Percentiles rank a stretch among this genome's conserved stretches.
phyloP scores from a whole-genome alignment of 2,797 vertebrate species.

The Morelia viridis region DNA sequence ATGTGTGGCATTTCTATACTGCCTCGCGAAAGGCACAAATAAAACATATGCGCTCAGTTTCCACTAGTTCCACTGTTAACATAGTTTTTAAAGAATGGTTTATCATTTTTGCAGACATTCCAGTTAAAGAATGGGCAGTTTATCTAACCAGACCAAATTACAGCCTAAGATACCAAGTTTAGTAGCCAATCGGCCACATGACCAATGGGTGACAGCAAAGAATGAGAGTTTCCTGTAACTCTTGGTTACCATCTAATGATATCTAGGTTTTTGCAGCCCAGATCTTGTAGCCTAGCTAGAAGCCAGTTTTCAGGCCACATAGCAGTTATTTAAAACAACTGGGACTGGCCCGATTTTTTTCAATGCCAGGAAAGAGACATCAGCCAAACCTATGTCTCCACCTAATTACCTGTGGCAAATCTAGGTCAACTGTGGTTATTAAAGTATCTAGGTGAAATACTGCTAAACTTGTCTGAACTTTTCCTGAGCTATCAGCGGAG shows the following conservation, averaged over 20 bases:
- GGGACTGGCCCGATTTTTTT: background rate
- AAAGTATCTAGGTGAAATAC: background rate
- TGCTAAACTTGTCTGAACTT: background rate
- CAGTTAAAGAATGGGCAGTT: background rate
- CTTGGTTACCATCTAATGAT: background rate
- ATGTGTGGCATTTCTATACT: background rate
- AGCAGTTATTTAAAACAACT: slow-evolving; percentile 1
- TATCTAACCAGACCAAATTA: background rate
- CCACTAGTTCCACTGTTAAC: background rate
- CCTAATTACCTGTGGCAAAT: slow-evolving; percentile 17
- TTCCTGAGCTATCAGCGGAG: background rate
- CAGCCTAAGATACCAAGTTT: background rate
- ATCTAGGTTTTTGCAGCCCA: background rate
- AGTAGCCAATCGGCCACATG: background rate
- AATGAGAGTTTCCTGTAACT: background rate
- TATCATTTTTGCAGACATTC: background rate
- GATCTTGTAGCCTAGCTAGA: background rate
- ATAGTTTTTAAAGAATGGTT: background rate
- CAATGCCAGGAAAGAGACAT: background rate
- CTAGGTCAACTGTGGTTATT: slow-evolving; percentile 11
- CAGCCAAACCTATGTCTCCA: background rate
- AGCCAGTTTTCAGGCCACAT: background rate
- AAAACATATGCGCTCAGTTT: background rate
- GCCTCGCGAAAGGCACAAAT: background rate
- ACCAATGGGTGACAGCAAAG: background rate